Evolutionary conservation across 2,113 vertebrate genomes (phyloP), one percentile per base, ranked within the genome.

Genomic region (Seriola rivoliana): DNA sequence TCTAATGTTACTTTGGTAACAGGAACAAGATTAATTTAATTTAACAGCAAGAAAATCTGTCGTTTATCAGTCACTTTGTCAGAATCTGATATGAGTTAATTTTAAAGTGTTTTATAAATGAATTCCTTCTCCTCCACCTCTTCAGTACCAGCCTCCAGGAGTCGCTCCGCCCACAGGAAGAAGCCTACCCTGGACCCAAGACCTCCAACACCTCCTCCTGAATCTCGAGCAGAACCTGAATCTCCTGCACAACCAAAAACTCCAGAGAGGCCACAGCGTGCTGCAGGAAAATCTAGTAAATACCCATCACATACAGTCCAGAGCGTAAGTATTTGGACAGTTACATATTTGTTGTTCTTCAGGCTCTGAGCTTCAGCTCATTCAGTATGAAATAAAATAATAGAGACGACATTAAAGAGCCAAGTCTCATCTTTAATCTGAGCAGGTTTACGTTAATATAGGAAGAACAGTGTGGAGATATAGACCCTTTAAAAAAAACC

Each of bases 231-330:
- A n/a, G 71, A 72, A 14, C 32, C 55, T 1, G 10, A 11, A 75
- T 17, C 58, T 52, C 64, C 44, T 2, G 7, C 17, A 13, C 50
- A 59, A 3, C 36, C 44, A 2, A 38, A 36, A 23, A 14, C 75
- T 36, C 75, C 75, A 4, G 32, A 60, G 3, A 71, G 65, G 84
- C 84, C 71, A 0, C 44, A 54, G 50, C 65, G 64, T 38, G 32
- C 55, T 23, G 42, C n/a, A 55, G 76, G 1, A 42, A 80, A 63
- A 50, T n/a, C 66, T 10, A 68, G 91, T 91, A 69, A 71, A 55
- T 21, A 25, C 11, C 3, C 17, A 23, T 42, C 6, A 21, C 9
- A 11, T 12, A 23, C 38, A 65, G 23, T 25, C 7, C 5, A 14
- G 9, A 21, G 5, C 3, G 17, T 44, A 44, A 17, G 16, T 29